Evolutionary conservation across 2,888 invertebrate genomes (phyloP).

Genomic region (Temnothorax ravouxi): DNA sequence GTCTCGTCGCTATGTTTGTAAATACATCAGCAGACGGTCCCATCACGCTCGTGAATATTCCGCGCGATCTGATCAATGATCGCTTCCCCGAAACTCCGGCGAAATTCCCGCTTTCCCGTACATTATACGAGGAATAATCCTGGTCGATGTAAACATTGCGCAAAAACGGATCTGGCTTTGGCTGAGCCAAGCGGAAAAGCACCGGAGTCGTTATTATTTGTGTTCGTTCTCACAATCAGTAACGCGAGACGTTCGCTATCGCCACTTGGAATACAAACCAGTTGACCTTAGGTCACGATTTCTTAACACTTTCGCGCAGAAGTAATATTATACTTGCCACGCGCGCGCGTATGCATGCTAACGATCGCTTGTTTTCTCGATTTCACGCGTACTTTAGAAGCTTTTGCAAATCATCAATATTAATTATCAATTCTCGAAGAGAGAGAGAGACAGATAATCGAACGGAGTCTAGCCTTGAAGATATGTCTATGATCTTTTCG

Average conservation of each 20-base stretch:
- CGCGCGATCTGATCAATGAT: slow-evolving; percentile 65
- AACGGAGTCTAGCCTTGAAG: background rate
- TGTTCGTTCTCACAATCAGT: background rate
- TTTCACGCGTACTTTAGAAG: background rate
- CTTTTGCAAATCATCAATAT: slow-evolving; percentile 29
- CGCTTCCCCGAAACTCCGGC: slow-evolving; percentile 62
- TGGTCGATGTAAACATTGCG: slow-evolving; percentile 57
- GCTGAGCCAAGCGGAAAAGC: slow-evolving; percentile 52
- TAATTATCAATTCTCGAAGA: background rate
- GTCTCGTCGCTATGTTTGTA: slow-evolving; percentile 12
- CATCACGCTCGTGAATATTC: slow-evolving; percentile 59
- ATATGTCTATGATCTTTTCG: background rate
- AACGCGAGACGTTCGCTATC: slow-evolving; percentile 14
- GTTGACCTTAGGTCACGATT: slow-evolving; percentile 39
- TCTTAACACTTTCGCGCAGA: slow-evolving; percentile 21
- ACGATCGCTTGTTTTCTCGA: slow-evolving; percentile 7
- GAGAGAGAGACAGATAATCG: background rate
- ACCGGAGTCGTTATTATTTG: slow-evolving; percentile 48
- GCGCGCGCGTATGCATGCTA: background rate
- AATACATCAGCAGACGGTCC: slow-evolving; percentile 19
- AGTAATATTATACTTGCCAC: slow-evolving; percentile 16
- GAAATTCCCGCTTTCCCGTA: slow-evolving; percentile 30
- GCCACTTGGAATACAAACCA: slow-evolving; percentile 23
- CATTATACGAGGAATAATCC: slow-evolving; percentile 17
- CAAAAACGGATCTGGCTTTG: slow-evolving; percentile 59